phyloP scores from a whole-genome alignment of 2,888 invertebrate genomes.

The Ophion ventricosus region DNA sequence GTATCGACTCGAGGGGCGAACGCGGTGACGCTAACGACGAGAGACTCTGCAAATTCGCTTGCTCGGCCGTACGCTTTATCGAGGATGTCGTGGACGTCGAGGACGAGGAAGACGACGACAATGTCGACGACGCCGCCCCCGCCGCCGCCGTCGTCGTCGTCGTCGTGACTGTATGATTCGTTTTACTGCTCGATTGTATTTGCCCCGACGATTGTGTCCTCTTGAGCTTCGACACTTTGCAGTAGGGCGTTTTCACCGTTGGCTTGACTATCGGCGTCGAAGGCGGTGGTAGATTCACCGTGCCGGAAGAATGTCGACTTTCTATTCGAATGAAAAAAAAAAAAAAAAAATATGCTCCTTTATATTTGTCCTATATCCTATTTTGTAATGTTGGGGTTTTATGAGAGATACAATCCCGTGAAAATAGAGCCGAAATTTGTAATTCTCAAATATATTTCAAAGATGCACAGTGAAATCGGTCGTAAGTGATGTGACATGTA shows the following conservation, averaged over 20 bases:
- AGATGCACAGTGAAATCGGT: neutral
- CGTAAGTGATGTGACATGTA: neutral
- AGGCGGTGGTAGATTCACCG: slow-evolving; percentile 79
- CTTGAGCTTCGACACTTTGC: slow-evolving; percentile 81
- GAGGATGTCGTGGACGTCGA: slow-evolving; percentile 64
- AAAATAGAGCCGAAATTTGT: too few species aligned
- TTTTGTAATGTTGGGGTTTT: too few species aligned
- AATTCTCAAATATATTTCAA: neutral
- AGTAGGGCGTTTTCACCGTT: slow-evolving; percentile 79
- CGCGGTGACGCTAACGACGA: slow-evolving; percentile 77
- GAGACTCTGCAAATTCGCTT: slow-evolving; percentile 72
- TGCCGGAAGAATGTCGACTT: slow-evolving; percentile 81
- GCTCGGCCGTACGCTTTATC: slow-evolving; percentile 76
- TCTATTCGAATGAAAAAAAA: slow-evolving; percentile 71
- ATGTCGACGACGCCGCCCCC: too few species aligned
- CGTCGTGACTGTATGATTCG: slow-evolving; percentile 59
- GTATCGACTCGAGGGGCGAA: slow-evolving; percentile 78
- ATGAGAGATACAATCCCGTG: too few species aligned
- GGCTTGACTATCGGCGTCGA: slow-evolving; percentile 77
- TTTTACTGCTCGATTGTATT: slow-evolving; percentile 64
- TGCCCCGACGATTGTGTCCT: slow-evolving; percentile 75
- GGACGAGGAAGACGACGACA: slow-evolving; percentile 40
- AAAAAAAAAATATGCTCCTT: neutral
- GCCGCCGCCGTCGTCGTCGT: slow-evolving; percentile 26
- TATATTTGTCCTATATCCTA: neutral